These are phyloP conservation scores for Nymphalis c-album DNA, from an alignment of 2,888 invertebrate genomes.

Conservation along the genomic window DNA sequence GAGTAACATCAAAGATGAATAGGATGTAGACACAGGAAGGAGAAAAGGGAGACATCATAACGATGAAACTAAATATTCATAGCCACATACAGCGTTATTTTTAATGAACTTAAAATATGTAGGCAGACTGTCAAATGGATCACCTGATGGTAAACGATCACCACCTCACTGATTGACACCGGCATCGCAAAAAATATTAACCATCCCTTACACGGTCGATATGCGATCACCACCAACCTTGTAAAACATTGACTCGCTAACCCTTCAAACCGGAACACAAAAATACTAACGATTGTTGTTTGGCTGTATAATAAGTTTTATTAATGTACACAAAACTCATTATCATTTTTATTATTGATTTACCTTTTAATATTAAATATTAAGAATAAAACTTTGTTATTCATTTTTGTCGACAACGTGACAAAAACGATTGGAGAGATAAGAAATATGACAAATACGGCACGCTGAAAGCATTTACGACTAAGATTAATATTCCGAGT, in stretches of 20 bases:
- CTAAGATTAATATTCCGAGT: constrained; percentile 53
- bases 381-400: constrained; percentile 1
- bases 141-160: no score
- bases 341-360: constrained; percentile 5
- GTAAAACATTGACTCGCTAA: no score
- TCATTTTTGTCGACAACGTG: constrained; percentile 34
- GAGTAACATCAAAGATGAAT: constrained; percentile 40
- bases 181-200: no score
- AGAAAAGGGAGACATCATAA: constrained; percentile 39
- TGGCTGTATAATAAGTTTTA: no score
- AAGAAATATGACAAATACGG: constrained; percentile 51
- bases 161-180: no score
- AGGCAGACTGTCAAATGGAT: no score
- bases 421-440: constrained; percentile 43
- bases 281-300: no score
- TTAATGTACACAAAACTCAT: neutral
- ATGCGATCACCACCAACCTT: no score
- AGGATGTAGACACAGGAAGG: constrained; percentile 45
- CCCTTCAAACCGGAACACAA: no score
- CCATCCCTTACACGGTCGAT: no score
- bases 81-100: no score
- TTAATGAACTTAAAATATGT: no score
- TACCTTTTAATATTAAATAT: neutral
- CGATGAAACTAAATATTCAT: neutral
- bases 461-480: constrained; percentile 50